phyloP scores from a whole-genome alignment of 2,888 invertebrate genomes.

The Isotomurus palustris region DNA sequence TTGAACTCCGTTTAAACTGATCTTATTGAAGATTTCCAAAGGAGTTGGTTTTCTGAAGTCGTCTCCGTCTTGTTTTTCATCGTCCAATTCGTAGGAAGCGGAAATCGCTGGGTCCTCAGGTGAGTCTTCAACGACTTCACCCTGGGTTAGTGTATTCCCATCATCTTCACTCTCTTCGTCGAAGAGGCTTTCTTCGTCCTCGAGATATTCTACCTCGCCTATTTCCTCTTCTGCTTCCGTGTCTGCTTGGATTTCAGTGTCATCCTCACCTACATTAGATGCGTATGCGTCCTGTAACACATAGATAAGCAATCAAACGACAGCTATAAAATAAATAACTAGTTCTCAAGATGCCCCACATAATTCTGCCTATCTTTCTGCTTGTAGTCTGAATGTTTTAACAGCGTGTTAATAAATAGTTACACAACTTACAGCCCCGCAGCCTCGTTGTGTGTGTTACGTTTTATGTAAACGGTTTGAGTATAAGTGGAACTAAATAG shows the following conservation, averaged over 20 bases:
- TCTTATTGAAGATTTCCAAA: conserved; percentile 6
- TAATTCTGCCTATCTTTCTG: too few species aligned
- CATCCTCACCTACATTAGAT: not conserved
- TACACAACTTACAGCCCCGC: too few species aligned
- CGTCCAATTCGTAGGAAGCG: conserved; percentile 6
- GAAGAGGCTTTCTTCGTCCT: not conserved
- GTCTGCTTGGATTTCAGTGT: not conserved
- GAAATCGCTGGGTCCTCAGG: conserved; percentile 6
- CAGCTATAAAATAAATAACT: too few species aligned
- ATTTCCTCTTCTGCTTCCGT: not conserved
- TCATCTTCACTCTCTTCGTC: not conserved
- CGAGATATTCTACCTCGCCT: not conserved
- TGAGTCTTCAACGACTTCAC: not conserved
- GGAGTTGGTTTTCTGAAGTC: conserved; percentile 8
- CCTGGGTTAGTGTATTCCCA: not conserved
- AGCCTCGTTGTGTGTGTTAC: too few species aligned
- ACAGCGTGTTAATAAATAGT: too few species aligned
- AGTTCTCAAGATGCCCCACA: too few species aligned
- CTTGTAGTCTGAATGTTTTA: too few species aligned
- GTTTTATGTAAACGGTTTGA: too few species aligned
- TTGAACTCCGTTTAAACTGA: not conserved
- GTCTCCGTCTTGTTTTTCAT: not conserved
- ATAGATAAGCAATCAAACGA: too few species aligned
- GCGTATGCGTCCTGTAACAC: not conserved
- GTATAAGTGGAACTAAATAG: too few species aligned